These are phyloP conservation scores for Tachypleus tridentatus DNA, from an alignment of 1,140 invertebrate species.

Conservation along the genomic window DNA sequence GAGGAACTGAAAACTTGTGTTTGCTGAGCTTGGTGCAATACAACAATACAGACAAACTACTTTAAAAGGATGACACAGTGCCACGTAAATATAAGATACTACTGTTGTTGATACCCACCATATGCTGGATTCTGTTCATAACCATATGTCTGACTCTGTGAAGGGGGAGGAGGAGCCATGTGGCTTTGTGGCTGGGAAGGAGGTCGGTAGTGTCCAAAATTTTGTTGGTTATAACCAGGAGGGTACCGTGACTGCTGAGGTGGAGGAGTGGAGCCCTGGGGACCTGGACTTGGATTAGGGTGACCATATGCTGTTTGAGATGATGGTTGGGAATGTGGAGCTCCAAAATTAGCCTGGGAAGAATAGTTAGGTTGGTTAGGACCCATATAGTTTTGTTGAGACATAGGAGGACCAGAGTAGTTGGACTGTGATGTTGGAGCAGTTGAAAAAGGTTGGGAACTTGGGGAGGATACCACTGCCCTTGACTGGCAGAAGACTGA, in stretches of 20 bases:
- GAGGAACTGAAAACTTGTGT: too few species aligned
- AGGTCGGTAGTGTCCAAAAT: conserved; percentile 8
- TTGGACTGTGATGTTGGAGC: conserved; percentile 6
- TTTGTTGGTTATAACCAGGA: conserved; percentile 8
- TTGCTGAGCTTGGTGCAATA: too few species aligned
- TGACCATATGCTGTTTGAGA: conserved; percentile 8
- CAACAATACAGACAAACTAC: too few species aligned
- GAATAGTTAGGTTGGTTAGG: conserved; percentile 11
- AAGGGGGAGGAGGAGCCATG: conserved; percentile 4
- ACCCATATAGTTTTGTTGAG: conserved; percentile 6
- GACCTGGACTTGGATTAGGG: conserved; percentile 6
- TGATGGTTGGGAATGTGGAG: conserved; percentile 2
- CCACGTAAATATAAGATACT: background rate
- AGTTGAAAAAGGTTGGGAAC: conserved; percentile 9
- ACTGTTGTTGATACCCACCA: conserved; percentile 3
- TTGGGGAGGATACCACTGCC: conserved; percentile 12
- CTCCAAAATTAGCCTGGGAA: conserved; percentile 13
- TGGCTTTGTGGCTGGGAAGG: conserved; percentile 1
- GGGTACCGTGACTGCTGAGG: conserved; percentile 11
- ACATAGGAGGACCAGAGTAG: conserved; percentile 4
- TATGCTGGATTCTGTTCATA: conserved; percentile 8
- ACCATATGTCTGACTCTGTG: background rate
- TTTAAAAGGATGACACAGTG: too few species aligned
- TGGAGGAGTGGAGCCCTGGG: conserved; percentile 13
- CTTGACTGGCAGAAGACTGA: conserved; percentile 8